Conservation (phyloP, 2,797 vertebrate species). For the Chrysocyon brachyurus region DNA sequence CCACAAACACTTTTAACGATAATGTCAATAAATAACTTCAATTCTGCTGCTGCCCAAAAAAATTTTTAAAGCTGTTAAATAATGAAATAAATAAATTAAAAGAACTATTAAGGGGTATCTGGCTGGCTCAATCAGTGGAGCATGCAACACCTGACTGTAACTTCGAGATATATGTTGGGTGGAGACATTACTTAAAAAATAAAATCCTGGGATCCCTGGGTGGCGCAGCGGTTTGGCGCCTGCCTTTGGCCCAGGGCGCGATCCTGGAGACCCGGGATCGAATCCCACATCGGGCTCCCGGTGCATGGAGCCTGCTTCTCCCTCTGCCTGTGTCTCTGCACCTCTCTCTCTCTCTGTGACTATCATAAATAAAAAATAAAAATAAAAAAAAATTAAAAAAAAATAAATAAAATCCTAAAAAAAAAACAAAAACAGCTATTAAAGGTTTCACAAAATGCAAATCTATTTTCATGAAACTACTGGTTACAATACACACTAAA, state of each 20-base stretch:
- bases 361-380: too few relatives aligned
- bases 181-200: not conserved
- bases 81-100: conserved; percentile 1
- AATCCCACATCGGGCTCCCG: too few relatives aligned
- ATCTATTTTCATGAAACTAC: not conserved
- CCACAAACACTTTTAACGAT: not conserved
- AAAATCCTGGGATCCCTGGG: not conserved
- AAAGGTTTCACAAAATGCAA: not conserved
- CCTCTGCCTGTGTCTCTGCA: too few relatives aligned
- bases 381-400: not conserved
- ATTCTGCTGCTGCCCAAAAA: not conserved
- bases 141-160: not conserved
- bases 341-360: too few relatives aligned
- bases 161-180: not conserved
- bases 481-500: not conserved
- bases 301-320: too few relatives aligned
- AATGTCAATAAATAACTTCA: not conserved
- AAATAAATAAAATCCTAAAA: not conserved
- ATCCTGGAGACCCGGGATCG: too few relatives aligned
- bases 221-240: too few relatives aligned
- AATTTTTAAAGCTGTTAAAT: not conserved
- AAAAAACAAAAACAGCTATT: not conserved
- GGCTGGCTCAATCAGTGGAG: not conserved
- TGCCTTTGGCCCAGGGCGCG: too few relatives aligned
- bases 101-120: not conserved